A percentile compares a stretch with the other conserved stretches of the same genome.
These are phyloP conservation scores for Pelodytes ibericus DNA, from an alignment of 2,797 vertebrate species.

Conservation along the genomic window DNA sequence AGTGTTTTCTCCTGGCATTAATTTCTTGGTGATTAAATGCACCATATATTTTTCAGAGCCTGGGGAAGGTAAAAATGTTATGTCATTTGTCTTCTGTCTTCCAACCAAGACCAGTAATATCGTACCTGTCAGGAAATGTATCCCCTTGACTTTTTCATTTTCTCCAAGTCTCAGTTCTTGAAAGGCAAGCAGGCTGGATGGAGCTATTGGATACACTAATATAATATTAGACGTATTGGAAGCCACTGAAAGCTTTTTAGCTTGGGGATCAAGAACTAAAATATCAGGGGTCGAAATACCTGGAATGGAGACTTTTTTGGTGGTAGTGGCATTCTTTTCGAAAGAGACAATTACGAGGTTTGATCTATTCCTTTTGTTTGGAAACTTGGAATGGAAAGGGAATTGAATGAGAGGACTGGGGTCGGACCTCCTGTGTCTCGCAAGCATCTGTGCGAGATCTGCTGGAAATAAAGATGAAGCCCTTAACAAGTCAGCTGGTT, in stretches of 20 bases:
- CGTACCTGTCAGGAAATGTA: conserved; percentile 87
- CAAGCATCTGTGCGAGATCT: conserved; percentile 85
- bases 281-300: conserved; percentile 93
- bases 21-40: conserved; percentile 78
- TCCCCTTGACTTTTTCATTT: conserved; percentile 88
- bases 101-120: conserved; percentile 88
- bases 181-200: conserved; percentile 81
- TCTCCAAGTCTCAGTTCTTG: conserved; percentile 88
- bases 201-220: conserved; percentile 85
- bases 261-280: conserved; percentile 81
- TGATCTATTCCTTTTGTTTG: conserved; percentile 90
- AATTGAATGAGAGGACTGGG: conserved; percentile 83
- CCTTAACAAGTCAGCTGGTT: conserved; percentile 52
- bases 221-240: conserved; percentile 89
- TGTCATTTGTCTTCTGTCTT: conserved; percentile 83
- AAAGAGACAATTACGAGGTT: conserved; percentile 91
- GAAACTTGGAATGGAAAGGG: too few species aligned
- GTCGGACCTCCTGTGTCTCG: conserved; percentile 77
- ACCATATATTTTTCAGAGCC: conserved; percentile 87
- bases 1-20: conserved; percentile 70
- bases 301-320: conserved; percentile 87
- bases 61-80: conserved; percentile 86
- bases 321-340: conserved; percentile 83
- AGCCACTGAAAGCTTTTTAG: conserved; percentile 84
- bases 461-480: conserved; percentile 68